Base-by-base conservation (phyloP, 1,140 invertebrate genomes). In the Lanistes nyassanus region DNA sequence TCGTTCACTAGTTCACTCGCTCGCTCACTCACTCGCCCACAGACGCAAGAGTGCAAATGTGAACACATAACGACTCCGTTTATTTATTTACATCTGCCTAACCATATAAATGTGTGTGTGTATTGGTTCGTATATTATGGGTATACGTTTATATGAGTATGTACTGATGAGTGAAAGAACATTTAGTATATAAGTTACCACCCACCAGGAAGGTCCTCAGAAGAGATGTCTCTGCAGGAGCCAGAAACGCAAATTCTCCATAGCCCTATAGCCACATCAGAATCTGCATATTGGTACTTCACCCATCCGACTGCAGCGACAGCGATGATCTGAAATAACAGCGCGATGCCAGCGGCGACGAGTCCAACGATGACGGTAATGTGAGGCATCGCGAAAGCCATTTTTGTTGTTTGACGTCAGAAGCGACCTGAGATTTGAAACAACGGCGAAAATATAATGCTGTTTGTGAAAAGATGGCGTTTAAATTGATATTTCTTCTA, bases 281-380 rank as follows among this genome's bases (percentile, higher is more conserved):
- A n/a, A n/a, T n/a, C 29, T 58, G 4, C 5, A 58, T 4, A 58
- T 42, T 5, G 5, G 5, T 5, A 7, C 56, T 31, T 26, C 56
- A 26, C 56, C 62, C 62, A 65, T 9, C 62, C 62, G 6, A 34
- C 19, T 19, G 62, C 34, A 3, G 62, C 62, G 11, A 65, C 62
- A 9, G n/a, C 62, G 62, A 65, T 21, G 21, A 65, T 65, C 31
- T 65, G 62, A 65, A 65, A 65, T 26, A 65, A 3, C 11, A 65
- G 31, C 11, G 26, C 62, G n/a, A 65, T 29, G n/a, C 13, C 62
- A 6, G 31, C 31, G 31, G 11, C 11, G 3, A 65, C 62, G 3
- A 65, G 34, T 5, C 62, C 62, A 6, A 65, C 29, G 29, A 65
- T 65, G 34, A 36, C 31, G 6, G 34, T 6, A 21, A 65, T 65